Base-by-base conservation (phyloP, 2,797 vertebrate genomes). In the Esox lucius region DNA sequence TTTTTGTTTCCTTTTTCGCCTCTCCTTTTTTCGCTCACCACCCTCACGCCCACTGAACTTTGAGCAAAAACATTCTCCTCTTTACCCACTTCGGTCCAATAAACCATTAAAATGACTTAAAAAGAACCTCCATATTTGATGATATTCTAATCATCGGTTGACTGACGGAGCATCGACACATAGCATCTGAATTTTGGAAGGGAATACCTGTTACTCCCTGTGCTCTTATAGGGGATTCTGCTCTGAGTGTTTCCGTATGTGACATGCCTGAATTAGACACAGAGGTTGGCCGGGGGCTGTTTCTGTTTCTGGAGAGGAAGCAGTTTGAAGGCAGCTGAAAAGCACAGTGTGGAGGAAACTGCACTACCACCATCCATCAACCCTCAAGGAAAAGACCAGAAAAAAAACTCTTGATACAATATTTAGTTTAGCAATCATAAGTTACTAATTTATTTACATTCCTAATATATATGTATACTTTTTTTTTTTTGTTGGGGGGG, bases 371-470 rank as follows among this genome's bases (percentile, higher is more conserved):
- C 81, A 90, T 92, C 87, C 79, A 84, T 93, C 91, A 90, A n/a
- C 65, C 67, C 66, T 77, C 74, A 49, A 42, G 70, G 65, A 75
- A 75, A 64, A 80, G 86, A 83, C 78, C 53, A 82, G 79, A 82
- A 88, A 85, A 83, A 80, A 85, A 78, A 79, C 78, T 82, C 82
- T 89, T 83, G 24, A 88, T 88, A 87, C 86, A 84, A 84, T 88
- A 89, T 90, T 92, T 89, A 91, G 88, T 75, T 81, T 46, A 56
- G 79, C 81, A 81, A 86, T 86, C 72, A 77, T 75, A 75, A 86
- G 15, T 80, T 76, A 77, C 83, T 89, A 80, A 90, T 91, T 90
- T 90, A 91, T 93, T 92, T 91, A 92, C 90, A 91, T 91, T 83
- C 78, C 83, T 89, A 87, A 90, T 88, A 76, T 80, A 89, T 42